These are phyloP conservation scores for Scaptomyza cyrtandrae DNA, from an alignment of 2,888 invertebrate species.

Conservation along the genomic window DNA sequence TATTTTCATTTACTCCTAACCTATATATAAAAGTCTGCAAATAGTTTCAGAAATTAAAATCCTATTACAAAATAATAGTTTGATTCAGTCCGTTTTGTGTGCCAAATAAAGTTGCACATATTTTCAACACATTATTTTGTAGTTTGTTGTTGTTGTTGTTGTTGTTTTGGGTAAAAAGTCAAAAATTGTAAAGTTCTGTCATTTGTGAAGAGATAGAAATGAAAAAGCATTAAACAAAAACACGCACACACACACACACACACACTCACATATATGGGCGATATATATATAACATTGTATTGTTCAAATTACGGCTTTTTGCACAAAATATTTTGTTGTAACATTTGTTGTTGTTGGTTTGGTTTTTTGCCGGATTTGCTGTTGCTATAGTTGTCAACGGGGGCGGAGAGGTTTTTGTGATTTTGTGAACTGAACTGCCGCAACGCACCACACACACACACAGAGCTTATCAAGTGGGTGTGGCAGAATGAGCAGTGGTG, in stretches of 20 bases:
- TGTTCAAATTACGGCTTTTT: constrained; percentile 58
- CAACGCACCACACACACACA: constrained; percentile 11
- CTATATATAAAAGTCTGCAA: background rate
- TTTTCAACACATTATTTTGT: constrained; percentile 32
- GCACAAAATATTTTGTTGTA: constrained; percentile 65
- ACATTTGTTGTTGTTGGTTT: constrained; percentile 54
- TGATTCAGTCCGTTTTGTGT: constrained; percentile 9
- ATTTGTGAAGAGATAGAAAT: constrained; percentile 43
- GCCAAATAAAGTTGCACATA: constrained; percentile 31
- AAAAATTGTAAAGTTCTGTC: constrained; percentile 32
- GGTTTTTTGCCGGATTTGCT: constrained; percentile 32
- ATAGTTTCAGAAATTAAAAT: constrained; percentile 15
- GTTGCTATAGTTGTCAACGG: constrained; percentile 26
- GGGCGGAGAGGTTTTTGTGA: constrained; percentile 61
- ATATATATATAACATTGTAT: constrained; percentile 18
- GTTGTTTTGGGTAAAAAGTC: constrained; percentile 19
- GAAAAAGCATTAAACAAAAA: constrained; percentile 19
- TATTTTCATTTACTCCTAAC: background rate
- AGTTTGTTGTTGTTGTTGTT: background rate
- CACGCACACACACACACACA: constrained; percentile 17
- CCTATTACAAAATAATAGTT: constrained; percentile 10
- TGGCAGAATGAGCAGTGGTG: background rate
- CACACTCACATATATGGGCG: constrained; percentile 7
- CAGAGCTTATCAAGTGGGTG: constrained; percentile 26
- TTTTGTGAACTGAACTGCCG: constrained; percentile 75